Base-by-base conservation (phyloP, 2,797 vertebrate genomes). In the Sphenopsis melanotis region DNA sequence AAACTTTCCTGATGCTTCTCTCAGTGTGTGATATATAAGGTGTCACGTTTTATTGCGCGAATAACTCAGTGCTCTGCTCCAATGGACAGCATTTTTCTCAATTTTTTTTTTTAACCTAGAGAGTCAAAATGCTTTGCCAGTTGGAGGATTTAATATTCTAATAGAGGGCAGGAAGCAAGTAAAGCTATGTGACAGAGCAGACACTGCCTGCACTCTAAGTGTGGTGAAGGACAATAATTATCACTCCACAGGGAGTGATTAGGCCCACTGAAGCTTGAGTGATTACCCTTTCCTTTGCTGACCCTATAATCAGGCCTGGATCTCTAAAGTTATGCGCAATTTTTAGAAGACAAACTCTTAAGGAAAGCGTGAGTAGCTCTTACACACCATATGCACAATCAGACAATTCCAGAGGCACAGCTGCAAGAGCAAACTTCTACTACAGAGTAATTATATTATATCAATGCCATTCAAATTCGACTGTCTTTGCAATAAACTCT, bases 181-280 rank as follows among this genome's bases (percentile, higher is more conserved):
- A 84, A 90, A 95, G 74, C 85, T 88, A 14, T 94, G 83, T 93
- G 61, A 87, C 86, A 92, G 89, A 83, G 72, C 87, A 95, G 94
- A 93, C 91, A 76, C 87, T 88, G 94, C 91, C 78, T 71, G 76
- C 87, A 68, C 63, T 71, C 89, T 61, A 47, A 83, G 84, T 13
- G 2, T 69, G 50, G 82, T 75, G 78, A 93, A 93, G 91, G 87
- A 94, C 89, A 94, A 77, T 91, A 93, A 96, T 96, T 93, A 96
- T 83, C 95, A 79, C 95, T 90, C 95, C 89, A 56, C 85, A 61
- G 95, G 95, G 93, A 96, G 91, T 30, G 63, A 93, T 95, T 94
- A 96, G 74, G 41, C 59, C 83, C 59, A 57, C 79, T 93, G 96
- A 95, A 95, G 91, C 89, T 87, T 95, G 93, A 96, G 90, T 56